Conservation (phyloP, 2,797 vertebrate species). For the Eulemur mongoz region DNA sequence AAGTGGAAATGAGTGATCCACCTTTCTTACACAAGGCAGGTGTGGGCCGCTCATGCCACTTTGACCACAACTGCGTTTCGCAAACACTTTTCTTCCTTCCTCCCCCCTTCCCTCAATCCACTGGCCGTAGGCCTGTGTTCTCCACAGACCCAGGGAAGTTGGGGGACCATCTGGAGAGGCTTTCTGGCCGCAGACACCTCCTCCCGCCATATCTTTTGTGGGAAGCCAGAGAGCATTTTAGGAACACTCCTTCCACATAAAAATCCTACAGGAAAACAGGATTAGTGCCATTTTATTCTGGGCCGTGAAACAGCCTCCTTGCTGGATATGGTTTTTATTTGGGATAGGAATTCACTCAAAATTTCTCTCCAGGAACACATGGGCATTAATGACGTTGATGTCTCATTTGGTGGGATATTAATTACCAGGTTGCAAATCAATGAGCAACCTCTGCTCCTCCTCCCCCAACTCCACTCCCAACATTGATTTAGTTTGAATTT, state of each 20-base stretch:
- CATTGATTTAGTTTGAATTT: slow-evolving; percentile 12
- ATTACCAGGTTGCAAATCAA: slow-evolving; percentile 64
- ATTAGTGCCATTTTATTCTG: neutral
- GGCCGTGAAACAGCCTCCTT: neutral
- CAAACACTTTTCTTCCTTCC: neutral
- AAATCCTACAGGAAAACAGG: slow-evolving; percentile 1
- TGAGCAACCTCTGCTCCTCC: neutral
- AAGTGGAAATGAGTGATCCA: neutral
- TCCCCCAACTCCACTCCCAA: neutral
- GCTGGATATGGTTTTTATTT: slow-evolving; percentile 21
- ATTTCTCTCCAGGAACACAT: neutral
- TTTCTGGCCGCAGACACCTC: neutral
- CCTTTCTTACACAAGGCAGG: neutral
- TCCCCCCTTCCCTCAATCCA: neutral
- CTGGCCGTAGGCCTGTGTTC: neutral
- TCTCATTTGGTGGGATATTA: slow-evolving; percentile 73
- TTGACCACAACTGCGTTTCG: neutral
- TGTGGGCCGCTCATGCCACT: neutral
- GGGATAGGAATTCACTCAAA: slow-evolving; percentile 28
- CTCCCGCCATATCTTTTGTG: neutral
- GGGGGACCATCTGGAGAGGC: neutral
- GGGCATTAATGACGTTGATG: slow-evolving; percentile 44
- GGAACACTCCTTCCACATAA: neutral
- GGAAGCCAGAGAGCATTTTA: neutral
- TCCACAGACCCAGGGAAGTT: neutral